Base-by-base conservation (phyloP, 2,113 vertebrate genomes). In the Phoxinus phoxinus region DNA sequence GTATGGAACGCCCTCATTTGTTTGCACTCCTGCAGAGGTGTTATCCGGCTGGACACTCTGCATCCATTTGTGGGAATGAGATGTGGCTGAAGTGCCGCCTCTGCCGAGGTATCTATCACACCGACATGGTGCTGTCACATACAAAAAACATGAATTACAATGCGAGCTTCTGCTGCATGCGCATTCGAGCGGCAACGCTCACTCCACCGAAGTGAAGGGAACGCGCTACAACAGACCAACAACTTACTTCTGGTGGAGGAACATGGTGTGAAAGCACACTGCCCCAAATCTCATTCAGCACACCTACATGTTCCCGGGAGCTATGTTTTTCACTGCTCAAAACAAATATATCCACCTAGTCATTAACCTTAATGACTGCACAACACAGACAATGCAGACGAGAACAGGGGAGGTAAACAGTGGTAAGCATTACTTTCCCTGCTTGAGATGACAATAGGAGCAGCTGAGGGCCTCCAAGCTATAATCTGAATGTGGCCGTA, bases 401-500 rank as follows among this genome's bases (percentile, higher is more conserved):
- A 82, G 83, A 86, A 41, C 71, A 84, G 76, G 84, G 77, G 82
- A 86, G 77, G 51, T 72, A 86, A 84, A 72, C 75, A 74, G 27
- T 77, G 82, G 69, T 81, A 86, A 89, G 82, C 85, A 89, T 88
- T 86, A 88, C 83, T 89, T 89, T 87, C 78, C 65, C 74, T 85
- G 85, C 87, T 71, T 85, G 74, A 83, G 85, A 89, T 86, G 85
- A 88, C 85, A 87, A 86, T 82, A 89, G 82, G 83, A 82, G 85
- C 71, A 75, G 83, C 81, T 78, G 83, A 73, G 58, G 72, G 77
- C 85, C 83, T 88, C 83, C 56, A 59, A 88, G 85, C 85, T 89
- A 89, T 89, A 88, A 89, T 89, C 89, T 88, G 83, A 79, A 85
- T 89, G 86, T 83, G 85, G 85, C 89, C 83, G 65, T 85, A 82